A percentile compares a stretch with the other conserved stretches of the same genome.
Conservation (phyloP, 2,888 invertebrate genomes). For the Helleia helle region DNA sequence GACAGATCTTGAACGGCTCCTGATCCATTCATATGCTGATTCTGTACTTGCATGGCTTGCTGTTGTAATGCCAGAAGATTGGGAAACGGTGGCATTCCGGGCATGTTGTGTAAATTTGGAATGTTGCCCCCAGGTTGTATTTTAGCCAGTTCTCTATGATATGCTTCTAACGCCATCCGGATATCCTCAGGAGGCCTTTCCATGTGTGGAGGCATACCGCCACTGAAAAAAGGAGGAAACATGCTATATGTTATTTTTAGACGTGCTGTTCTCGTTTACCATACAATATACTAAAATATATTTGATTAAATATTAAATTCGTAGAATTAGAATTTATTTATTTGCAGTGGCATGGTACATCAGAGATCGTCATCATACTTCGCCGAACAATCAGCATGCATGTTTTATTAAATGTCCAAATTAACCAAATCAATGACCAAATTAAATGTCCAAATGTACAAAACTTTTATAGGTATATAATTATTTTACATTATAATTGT, state of each 20-base stretch:
- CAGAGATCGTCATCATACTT: too few species aligned
- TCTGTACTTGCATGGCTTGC: slow-evolving; percentile 62
- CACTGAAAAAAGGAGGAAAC: slow-evolving; percentile 90
- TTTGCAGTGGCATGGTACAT: too few species aligned
- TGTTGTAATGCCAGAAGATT: slow-evolving; percentile 86
- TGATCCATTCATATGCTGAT: slow-evolving; percentile 76
- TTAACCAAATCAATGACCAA: too few species aligned
- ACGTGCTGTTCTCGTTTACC: slow-evolving; percentile 56
- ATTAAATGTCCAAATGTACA: too few species aligned
- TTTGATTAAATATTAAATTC: background rate
- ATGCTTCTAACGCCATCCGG: slow-evolving; percentile 90
- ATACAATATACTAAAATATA: slow-evolving; percentile 1
- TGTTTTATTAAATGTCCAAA: too few species aligned
- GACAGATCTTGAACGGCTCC: slow-evolving; percentile 87
- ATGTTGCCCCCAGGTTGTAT: slow-evolving; percentile 81
- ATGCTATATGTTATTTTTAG: slow-evolving; percentile 79
- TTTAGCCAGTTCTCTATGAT: slow-evolving; percentile 94
- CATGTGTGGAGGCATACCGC: slow-evolving; percentile 77
- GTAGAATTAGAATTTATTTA: slow-evolving; percentile 1
- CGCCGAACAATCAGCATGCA: too few species aligned
- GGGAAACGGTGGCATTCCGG: slow-evolving; percentile 74
- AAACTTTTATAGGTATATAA: too few species aligned
- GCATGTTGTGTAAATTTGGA: slow-evolving; percentile 68
- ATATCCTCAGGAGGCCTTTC: slow-evolving; percentile 85
- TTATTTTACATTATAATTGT: too few species aligned